Evolutionary conservation across 2,888 invertebrate genomes (phyloP), one percentile per base, ranked within the genome.

Genomic region (Panopea generosa): DNA sequence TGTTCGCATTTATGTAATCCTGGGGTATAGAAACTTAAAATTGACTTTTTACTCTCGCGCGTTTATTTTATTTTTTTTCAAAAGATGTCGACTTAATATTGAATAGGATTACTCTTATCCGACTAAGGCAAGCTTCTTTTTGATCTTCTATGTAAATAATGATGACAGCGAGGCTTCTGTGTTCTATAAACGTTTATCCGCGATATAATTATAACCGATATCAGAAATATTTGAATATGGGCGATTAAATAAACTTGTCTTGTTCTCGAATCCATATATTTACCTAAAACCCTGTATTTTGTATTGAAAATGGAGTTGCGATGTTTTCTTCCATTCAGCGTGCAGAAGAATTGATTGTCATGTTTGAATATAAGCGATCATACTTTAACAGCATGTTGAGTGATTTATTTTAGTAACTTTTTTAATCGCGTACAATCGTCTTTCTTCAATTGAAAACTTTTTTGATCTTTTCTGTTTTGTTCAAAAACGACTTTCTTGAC

Each of bases 31-130:
- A 49, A 49, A 38, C 47, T 66, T 57, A 66, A 38, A 33, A 66
- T 29, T 70, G 70, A 70, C 70, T 70, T 70, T 62, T 55, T 70
- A 70, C 62, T 70, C 70, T 52, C 18, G 45, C 26, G 62, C 45
- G 47, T 53, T 22, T 24, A 56, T 56, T 49, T 49, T 53, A 52
- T 40, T 40, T 47, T 9, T 47, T 4, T 47, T 47, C 16, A 9
- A 47, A 6, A 16, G 16, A 18, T 20, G n/a, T 47, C 20, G 47
- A 4, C 18, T 18, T 18, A 47, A 20, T 16, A 20, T 18, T 47
- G 47, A 47, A 47, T 47, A 20, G 70, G 70, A 63, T 63, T 70
- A 70, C 50, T 53, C 45, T 20, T 11, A 22, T 26, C 20, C 38
- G 47, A 47, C 18, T 24, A 7, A 29, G 47, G 40, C 38, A 49